Evolutionary conservation across 2,797 vertebrate species (phyloP).

Genomic region (Intellagama lesueurii): DNA sequence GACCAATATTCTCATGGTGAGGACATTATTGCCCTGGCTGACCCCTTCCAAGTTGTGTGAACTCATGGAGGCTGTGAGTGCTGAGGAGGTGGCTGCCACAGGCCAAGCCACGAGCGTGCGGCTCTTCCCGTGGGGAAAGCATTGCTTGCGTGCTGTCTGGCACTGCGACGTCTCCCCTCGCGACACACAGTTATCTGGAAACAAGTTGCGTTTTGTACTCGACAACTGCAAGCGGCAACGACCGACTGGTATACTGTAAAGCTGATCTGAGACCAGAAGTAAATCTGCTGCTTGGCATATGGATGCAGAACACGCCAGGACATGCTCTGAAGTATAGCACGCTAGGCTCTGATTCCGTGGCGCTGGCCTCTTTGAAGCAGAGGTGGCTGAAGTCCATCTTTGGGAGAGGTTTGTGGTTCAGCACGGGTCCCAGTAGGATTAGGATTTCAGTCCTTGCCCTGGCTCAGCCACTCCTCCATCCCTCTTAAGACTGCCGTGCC

Average conservation of each 20-base stretch:
- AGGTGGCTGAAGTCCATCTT: background rate
- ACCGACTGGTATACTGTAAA: fast-evolving
- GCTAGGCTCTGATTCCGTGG: background rate
- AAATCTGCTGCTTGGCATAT: background rate
- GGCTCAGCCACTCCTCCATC: background rate
- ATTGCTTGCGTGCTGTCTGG: slow-evolving; percentile 81
- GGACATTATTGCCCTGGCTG: slow-evolving; percentile 49
- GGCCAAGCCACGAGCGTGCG: slow-evolving; percentile 78
- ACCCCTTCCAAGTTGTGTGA: slow-evolving; percentile 79
- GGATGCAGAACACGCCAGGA: background rate
- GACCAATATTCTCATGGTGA: slow-evolving; percentile 86
- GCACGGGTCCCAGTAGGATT: background rate
- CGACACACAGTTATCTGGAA: slow-evolving; percentile 81
- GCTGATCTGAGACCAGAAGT: background rate
- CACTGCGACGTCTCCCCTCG: slow-evolving; percentile 79
- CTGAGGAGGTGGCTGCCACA: slow-evolving; percentile 75
- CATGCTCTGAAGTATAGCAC: background rate
- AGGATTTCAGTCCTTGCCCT: background rate
- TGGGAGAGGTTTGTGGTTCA: background rate
- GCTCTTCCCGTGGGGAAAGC: slow-evolving; percentile 79
- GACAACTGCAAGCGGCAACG: slow-evolving; percentile 68
- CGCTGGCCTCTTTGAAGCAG: background rate
- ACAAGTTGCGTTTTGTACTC: slow-evolving; percentile 84
- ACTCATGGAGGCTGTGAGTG: slow-evolving; percentile 72
- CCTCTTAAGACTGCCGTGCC: background rate